Conservation (phyloP, 1,140 invertebrate genomes). For the Scaptodrosophila lebanonensis region DNA sequence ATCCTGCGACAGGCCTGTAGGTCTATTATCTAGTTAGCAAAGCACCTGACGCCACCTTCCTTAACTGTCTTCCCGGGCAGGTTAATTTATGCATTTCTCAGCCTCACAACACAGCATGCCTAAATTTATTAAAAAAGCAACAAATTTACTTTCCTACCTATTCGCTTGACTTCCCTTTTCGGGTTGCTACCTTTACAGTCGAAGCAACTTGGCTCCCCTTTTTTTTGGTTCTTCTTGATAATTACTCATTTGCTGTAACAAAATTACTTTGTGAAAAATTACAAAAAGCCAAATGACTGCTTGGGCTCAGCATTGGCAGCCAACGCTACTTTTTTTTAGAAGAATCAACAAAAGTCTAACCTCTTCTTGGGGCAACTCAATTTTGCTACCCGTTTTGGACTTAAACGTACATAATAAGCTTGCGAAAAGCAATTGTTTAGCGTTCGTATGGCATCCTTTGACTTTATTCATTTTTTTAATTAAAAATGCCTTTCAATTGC, state of each 20-base stretch:
- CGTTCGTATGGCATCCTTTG: neutral
- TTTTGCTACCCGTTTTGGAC: constrained; percentile 1
- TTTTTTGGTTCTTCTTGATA: constrained; percentile 46
- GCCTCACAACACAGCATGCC: too few relatives aligned
- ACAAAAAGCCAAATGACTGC: constrained; percentile 36
- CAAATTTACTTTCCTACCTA: constrained; percentile 27
- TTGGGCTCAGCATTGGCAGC: too few relatives aligned
- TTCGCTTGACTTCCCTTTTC: neutral
- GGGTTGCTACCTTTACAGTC: neutral
- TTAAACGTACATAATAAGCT: constrained; percentile 23
- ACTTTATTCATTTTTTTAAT: constrained; percentile 25
- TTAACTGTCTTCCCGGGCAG: too few relatives aligned
- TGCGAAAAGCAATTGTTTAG: constrained; percentile 21
- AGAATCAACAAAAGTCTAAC: constrained; percentile 9
- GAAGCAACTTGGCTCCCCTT: too few relatives aligned
- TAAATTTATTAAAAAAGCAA: too few relatives aligned
- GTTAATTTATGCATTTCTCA: too few relatives aligned
- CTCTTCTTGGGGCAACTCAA: constrained; percentile 14
- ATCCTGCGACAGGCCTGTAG: constrained; percentile 30
- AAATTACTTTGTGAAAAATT: constrained; percentile 64
- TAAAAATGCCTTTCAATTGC: constrained; percentile 32
- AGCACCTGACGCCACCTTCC: too few relatives aligned
- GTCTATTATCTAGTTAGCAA: constrained; percentile 65
- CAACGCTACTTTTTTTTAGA: constrained; percentile 1
- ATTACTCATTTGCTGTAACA: constrained; percentile 63